These are phyloP conservation scores for Limnephilus auricula DNA, from an alignment of 2,888 invertebrate genomes.

Conservation along the genomic window DNA sequence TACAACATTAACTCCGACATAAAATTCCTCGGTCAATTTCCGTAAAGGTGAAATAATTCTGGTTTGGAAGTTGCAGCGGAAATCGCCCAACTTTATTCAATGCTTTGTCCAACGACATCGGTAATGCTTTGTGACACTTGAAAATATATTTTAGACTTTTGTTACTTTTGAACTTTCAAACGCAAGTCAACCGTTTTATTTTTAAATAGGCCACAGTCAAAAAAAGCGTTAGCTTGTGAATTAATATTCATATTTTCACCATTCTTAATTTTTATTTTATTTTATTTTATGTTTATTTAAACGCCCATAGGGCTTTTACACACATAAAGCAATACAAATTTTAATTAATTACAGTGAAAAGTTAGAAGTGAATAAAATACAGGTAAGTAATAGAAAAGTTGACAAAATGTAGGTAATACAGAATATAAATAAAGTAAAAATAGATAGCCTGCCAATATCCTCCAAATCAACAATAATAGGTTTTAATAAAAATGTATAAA, in stretches of 20 bases:
- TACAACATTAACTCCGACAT: background rate
- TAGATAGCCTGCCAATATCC: too few species aligned
- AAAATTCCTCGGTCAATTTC: conserved; percentile 34
- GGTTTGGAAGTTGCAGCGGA: conserved; percentile 36
- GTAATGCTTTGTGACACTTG: background rate
- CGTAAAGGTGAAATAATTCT: conserved; percentile 1
- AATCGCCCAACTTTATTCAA: conserved; percentile 30
- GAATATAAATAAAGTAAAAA: too few species aligned
- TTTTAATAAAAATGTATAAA: too few species aligned
- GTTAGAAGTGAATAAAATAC: too few species aligned
- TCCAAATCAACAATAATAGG: too few species aligned
- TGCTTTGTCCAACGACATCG: background rate
- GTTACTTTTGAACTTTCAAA: background rate
- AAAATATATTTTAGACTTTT: background rate
- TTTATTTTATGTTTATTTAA: too few species aligned
- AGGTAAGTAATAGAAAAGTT: too few species aligned
- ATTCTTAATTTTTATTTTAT: too few species aligned
- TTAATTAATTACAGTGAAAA: too few species aligned
- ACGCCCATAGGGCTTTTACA: too few species aligned
- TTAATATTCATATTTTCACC: background rate
- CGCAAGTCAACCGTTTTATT: background rate
- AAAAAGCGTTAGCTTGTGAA: background rate
- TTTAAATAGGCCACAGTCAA: background rate
- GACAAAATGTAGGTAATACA: too few species aligned
- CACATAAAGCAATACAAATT: too few species aligned